Base-by-base conservation (phyloP, 1,140 invertebrate genomes). In the Orius insidiosus region DNA sequence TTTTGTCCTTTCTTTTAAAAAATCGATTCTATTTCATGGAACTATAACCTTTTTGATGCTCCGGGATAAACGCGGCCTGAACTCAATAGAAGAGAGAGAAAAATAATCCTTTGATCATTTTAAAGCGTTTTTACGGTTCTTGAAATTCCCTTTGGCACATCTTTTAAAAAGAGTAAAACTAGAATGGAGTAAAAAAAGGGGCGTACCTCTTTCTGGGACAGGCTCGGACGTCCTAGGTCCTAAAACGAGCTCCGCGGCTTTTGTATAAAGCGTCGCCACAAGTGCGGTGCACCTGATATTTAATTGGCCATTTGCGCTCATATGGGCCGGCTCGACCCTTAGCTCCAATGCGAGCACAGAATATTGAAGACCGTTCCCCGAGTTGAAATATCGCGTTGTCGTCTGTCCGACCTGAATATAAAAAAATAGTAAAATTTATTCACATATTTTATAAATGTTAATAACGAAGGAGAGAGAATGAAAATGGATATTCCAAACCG, bases 131-230 rank as follows among this genome's bases (percentile, higher is more conserved):
- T n/a, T n/a, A n/a, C n/a, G n/a, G 24, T 24, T 24, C 24, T 24
- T 24, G 24, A 24, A 24, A 24, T 24, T 24, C 24, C 7, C 7
- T 24, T 24, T 3, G 24, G 24, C 7, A 4, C 7, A 4, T 24
- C 24, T 24, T 24, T 24, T 24, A 4, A 24, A 24, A 24, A 11
- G 18, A 41, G 9, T 16, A 41, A 5, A 15, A 10, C 3, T 41
- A 41, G 18, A 41, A 41, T n/a, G n/a, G 18, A 14, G 13, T 41
- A 6, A 16, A 15, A 13, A 41, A 5, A n/a, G n/a, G n/a, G n/a
- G n/a, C 37, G 65, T 61, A 71, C 69, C 69, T 68, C 68, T 60
- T 45, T 69, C 68, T 10, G 69, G 69, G 48, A 71, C 59, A 36
- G 69, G 69, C 60, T 71, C 66, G 9, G 36, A 40, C 2, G 46